Conservation (phyloP, 2,888 invertebrate species). For the Heliconius cydno region DNA sequence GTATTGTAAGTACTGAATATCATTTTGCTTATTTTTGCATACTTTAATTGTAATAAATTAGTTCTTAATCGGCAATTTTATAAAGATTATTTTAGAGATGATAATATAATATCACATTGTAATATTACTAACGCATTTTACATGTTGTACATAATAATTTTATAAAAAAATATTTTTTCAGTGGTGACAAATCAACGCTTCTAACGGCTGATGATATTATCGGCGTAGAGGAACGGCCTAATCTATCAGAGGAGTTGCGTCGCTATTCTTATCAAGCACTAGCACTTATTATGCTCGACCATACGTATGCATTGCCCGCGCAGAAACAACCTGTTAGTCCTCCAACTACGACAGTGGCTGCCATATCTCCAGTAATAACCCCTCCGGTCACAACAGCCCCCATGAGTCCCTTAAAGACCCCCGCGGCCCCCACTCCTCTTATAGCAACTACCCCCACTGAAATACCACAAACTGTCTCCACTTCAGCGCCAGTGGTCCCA, state of each 20-base stretch:
- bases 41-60: neutral
- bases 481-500: conserved; percentile 52
- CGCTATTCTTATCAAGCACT: conserved; percentile 77
- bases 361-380: conserved; percentile 53
- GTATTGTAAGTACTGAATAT: conserved; percentile 69
- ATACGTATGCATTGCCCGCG: conserved; percentile 78
- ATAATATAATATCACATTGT: no score
- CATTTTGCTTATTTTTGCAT: neutral
- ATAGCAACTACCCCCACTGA: conserved; percentile 76
- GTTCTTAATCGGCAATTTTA: neutral
- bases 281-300: conserved; percentile 79
- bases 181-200: conserved; percentile 78
- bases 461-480: conserved; percentile 61
- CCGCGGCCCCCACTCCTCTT: conserved; percentile 71
- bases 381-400: conserved; percentile 63
- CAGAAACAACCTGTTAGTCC: conserved; percentile 68
- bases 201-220: conserved; percentile 79
- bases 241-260: conserved; percentile 74
- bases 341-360: conserved; percentile 48
- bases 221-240: conserved; percentile 79
- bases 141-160: neutral
- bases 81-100: no score
- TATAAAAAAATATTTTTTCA: conserved; percentile 55
- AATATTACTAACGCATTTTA: no score
- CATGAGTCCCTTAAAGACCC: conserved; percentile 68